These are phyloP conservation scores for Parazoanthus atlanticus DNA, from an alignment of 92 coral and sea anemone species.

Conservation along the genomic window DNA sequence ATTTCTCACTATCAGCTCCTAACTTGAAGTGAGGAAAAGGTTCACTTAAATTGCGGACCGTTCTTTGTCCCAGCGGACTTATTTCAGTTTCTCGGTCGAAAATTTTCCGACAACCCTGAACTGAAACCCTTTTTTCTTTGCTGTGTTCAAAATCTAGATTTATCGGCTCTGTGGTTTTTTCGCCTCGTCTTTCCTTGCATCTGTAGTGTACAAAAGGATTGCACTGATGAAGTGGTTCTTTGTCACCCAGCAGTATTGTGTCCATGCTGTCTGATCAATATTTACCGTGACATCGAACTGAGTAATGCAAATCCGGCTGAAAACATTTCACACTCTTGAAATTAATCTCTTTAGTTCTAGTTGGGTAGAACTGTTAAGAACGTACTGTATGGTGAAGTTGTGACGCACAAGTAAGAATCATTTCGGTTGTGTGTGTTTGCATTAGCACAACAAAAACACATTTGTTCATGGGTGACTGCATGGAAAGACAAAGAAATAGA, in stretches of 20 bases:
- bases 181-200: background rate
- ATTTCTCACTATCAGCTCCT: background rate
- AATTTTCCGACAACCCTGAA: background rate
- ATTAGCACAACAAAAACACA: background rate
- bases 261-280: background rate
- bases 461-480: background rate
- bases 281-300: background rate
- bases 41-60: constrained; percentile 1
- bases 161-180: background rate
- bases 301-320: background rate
- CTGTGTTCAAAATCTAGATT: background rate
- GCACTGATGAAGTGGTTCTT: background rate
- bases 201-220: background rate
- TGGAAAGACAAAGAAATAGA: background rate
- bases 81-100: background rate
- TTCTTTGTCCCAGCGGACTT: background rate
- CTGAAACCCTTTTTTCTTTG: background rate
- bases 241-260: background rate
- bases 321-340: background rate
- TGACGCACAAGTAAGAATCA: background rate
- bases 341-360: background rate
- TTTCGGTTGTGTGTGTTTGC: background rate
- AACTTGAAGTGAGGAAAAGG: background rate
- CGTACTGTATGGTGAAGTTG: background rate
- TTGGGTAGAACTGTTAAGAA: no score